Conservation (phyloP, 2,888 invertebrate genomes). For the Dasysyrphus albostriatus region DNA sequence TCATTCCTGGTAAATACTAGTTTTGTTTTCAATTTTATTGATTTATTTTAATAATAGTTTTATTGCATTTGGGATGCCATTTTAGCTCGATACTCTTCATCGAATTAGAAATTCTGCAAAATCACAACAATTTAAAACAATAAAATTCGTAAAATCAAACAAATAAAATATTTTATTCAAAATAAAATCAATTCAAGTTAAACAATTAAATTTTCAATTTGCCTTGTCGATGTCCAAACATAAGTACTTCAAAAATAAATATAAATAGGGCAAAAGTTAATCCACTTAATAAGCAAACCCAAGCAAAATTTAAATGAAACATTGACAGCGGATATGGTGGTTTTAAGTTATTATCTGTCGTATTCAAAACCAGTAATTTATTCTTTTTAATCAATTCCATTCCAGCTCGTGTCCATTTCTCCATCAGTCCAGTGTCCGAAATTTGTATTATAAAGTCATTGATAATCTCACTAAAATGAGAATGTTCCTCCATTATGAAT, state of each 20-base stretch:
- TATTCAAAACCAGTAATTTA: not conserved
- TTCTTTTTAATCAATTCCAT: not conserved
- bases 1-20: too few species aligned
- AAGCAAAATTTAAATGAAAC: constrained; percentile 38
- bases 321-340: constrained; percentile 14
- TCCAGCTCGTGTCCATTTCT: constrained; percentile 1
- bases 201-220: not conserved
- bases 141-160: not conserved
- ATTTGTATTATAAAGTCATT: constrained; percentile 13
- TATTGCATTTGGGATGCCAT: not conserved
- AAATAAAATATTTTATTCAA: not conserved
- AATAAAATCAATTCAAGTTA: not conserved
- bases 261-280: not conserved
- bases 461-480: not conserved
- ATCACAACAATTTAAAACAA: not conserved
- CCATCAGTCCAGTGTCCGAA: not conserved
- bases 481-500: constrained; percentile 13
- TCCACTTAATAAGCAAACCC: constrained; percentile 36
- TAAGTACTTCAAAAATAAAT: constrained; percentile 17
- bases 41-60: too few species aligned
- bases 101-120: not conserved
- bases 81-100: not conserved
- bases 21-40: too few species aligned
- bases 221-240: not conserved
- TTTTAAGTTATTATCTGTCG: not conserved